Evolutionary conservation across 2,113 vertebrate genomes (phyloP).

Genomic region (Corvus cornix): DNA sequence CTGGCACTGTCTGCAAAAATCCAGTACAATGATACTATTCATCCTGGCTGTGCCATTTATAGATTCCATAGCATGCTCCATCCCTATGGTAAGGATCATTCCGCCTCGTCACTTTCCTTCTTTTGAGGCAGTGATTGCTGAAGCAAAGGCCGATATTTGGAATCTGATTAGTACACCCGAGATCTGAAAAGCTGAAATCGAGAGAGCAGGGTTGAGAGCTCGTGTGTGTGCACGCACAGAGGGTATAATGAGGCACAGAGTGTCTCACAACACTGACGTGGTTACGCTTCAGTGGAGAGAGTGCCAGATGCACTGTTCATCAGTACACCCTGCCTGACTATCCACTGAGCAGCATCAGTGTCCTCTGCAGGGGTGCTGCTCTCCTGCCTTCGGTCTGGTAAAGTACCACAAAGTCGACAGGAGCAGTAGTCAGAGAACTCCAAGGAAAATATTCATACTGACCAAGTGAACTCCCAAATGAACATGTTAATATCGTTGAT

Average conservation of each 20-base stretch:
- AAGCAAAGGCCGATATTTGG: constrained; percentile 52
- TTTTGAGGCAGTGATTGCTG: constrained; percentile 49
- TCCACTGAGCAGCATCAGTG: not conserved
- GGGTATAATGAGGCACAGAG: not conserved
- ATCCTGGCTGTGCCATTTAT: constrained; percentile 63
- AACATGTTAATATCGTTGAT: not conserved
- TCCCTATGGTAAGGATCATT: constrained; percentile 66
- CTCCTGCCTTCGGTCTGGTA: not conserved
- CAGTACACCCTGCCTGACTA: not conserved
- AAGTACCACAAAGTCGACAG: not conserved
- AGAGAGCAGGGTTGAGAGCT: not conserved
- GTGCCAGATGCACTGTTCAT: not conserved
- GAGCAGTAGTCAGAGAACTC: not conserved
- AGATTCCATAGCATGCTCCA: constrained; percentile 47
- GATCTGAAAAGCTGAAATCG: not conserved
- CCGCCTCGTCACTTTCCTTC: constrained; percentile 41
- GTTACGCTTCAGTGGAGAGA: not conserved
- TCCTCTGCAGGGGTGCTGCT: constrained; percentile 5
- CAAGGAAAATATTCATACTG: not conserved
- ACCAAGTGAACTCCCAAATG: not conserved
- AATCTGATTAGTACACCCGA: constrained; percentile 10
- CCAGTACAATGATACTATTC: constrained; percentile 55
- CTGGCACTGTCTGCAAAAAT: constrained; percentile 46
- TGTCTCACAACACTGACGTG: not conserved
- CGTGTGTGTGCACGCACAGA: accelerated